Conservation (phyloP, 2,888 invertebrate species). For the Odontomyia ornata region DNA sequence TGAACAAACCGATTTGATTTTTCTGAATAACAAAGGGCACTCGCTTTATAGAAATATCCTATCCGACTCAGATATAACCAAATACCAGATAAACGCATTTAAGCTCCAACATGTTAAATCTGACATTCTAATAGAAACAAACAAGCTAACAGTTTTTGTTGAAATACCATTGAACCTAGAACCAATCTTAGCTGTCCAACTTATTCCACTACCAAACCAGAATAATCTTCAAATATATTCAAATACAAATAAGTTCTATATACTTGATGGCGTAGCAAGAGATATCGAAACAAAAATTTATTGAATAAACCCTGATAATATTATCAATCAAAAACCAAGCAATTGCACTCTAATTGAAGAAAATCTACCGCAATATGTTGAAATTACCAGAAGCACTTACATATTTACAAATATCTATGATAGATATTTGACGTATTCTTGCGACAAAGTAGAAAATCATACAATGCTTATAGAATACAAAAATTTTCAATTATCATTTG, state of each 20-base stretch:
- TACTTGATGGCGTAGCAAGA: background rate
- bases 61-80: background rate
- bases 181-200: slow-evolving; percentile 1
- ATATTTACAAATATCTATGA: slow-evolving; percentile 22
- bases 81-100: slow-evolving; percentile 14
- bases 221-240: slow-evolving; percentile 12
- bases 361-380: background rate
- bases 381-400: background rate
- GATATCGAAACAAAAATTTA: background rate
- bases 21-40: slow-evolving; percentile 16
- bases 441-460: background rate
- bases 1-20: background rate
- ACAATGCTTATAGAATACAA: background rate
- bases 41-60: slow-evolving; percentile 20
- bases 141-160: slow-evolving; percentile 17
- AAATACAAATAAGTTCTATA: slow-evolving; percentile 4
- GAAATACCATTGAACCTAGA: slow-evolving; percentile 20
- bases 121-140: slow-evolving; percentile 6
- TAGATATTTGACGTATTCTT: background rate
- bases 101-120: slow-evolving; percentile 19
- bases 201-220: slow-evolving; percentile 20
- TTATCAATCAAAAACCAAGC: background rate
- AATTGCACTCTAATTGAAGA: slow-evolving; percentile 6
- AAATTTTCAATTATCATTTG: slow-evolving; percentile 15
- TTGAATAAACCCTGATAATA: background rate